A percentile compares a stretch with the other conserved stretches of the same genome.
phyloP scores from a whole-genome alignment of 2,113 vertebrate genomes.

The Rhadina sibilatrix region DNA sequence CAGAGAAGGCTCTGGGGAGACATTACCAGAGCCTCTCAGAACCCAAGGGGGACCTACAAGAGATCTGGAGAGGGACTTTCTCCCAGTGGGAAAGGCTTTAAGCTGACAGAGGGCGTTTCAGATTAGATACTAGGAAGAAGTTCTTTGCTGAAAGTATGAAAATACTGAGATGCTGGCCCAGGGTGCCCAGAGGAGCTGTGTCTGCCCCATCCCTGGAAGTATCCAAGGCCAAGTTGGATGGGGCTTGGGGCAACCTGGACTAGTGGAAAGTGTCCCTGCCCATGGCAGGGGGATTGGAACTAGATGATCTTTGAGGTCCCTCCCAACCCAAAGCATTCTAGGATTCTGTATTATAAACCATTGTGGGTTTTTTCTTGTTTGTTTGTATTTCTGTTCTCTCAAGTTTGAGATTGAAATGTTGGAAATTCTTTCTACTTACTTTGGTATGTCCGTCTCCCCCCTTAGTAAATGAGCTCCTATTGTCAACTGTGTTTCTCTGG shows the following conservation, averaged over 20 bases:
- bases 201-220: background rate
- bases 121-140: background rate
- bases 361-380: background rate
- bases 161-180: background rate
- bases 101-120: background rate
- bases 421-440: background rate
- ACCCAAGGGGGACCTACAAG: too few species aligned
- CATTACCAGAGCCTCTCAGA: background rate
- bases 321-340: background rate
- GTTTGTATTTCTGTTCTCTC: background rate
- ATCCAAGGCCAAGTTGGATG: background rate
- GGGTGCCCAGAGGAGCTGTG: background rate
- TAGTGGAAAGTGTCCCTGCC: background rate
- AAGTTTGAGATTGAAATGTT: background rate
- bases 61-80: background rate
- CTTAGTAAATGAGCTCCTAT: background rate
- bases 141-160: background rate
- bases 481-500: background rate
- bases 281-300: background rate
- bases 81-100: background rate
- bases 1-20: background rate
- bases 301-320: background rate
- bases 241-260: background rate
- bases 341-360: background rate
- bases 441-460: background rate